These are phyloP conservation scores for Apodemia mormo DNA, from an alignment of 2,888 invertebrate genomes.

Conservation along the genomic window DNA sequence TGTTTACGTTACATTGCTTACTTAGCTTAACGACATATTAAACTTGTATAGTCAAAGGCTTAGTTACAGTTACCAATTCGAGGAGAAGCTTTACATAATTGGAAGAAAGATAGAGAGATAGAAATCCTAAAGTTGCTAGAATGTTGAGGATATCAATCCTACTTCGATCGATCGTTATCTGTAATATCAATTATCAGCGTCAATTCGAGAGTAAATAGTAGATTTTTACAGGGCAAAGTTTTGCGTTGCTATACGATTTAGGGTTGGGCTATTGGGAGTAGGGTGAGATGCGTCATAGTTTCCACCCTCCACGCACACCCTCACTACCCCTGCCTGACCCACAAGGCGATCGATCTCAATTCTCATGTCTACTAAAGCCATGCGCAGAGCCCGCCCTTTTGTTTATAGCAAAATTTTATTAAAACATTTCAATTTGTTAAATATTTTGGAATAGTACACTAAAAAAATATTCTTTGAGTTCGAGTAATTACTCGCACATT, in stretches of 20 bases:
- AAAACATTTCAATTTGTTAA: slow-evolving; percentile 19
- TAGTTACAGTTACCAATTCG: too few relatives aligned
- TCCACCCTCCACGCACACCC: slow-evolving; percentile 58
- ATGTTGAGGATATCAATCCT: too few relatives aligned
- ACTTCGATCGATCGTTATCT: neutral
- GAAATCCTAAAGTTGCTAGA: too few relatives aligned
- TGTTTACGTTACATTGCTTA: too few relatives aligned
- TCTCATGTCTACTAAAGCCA: slow-evolving; percentile 59
- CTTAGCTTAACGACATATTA: too few relatives aligned
- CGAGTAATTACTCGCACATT: too few relatives aligned
- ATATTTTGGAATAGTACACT: neutral
- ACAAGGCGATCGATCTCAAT: slow-evolving; percentile 52
- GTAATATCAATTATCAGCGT: too few relatives aligned
- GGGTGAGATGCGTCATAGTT: slow-evolving; percentile 65
- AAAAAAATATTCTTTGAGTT: too few relatives aligned
- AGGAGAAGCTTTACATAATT: too few relatives aligned
- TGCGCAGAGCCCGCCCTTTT: slow-evolving; percentile 76
- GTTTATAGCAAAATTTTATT: slow-evolving; percentile 56
- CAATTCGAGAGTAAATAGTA: neutral
- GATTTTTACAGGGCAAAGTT: neutral
- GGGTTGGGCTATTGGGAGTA: slow-evolving; percentile 13
- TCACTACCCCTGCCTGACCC: slow-evolving; percentile 55
- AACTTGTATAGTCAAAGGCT: too few relatives aligned
- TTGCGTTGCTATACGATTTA: slow-evolving; percentile 9
- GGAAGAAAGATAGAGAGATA: too few relatives aligned